A percentile compares a stretch with the other conserved stretches of the same genome.
These are phyloP conservation scores for Poecile montanus DNA, from an alignment of 2,797 vertebrate genomes.

Conservation along the genomic window DNA sequence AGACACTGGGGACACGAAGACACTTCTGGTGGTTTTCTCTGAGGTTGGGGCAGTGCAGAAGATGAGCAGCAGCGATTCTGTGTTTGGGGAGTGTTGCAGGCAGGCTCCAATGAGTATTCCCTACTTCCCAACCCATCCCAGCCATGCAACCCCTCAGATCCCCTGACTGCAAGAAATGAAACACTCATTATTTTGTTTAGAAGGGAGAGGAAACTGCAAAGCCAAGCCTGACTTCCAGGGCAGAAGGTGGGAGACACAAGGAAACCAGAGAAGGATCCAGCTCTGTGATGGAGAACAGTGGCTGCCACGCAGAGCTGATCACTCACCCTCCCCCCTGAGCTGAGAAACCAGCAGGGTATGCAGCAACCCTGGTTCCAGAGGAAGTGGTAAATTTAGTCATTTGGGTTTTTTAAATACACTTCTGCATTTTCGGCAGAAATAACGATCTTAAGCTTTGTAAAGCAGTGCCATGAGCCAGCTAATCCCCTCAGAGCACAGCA, in stretches of 20 bases:
- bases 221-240: not conserved
- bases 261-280: not conserved
- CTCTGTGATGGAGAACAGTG: not conserved
- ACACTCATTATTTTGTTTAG: not conserved
- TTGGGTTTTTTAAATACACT: not conserved
- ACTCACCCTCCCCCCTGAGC: not conserved
- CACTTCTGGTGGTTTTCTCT: not conserved
- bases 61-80: not conserved
- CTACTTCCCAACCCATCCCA: not conserved
- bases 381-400: slow-evolving; percentile 51
- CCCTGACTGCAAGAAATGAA: not conserved
- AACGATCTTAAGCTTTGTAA: not conserved
- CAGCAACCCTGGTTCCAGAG: slow-evolving; percentile 22
- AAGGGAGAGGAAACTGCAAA: not conserved
- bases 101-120: not conserved
- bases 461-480: not conserved
- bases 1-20: not conserved
- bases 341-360: not conserved
- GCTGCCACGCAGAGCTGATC: not conserved
- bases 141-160: not conserved
- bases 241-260: not conserved
- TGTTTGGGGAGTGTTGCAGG: not conserved
- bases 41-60: not conserved
- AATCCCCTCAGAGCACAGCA: not conserved
- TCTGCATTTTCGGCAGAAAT: slow-evolving; percentile 35